A percentile compares a stretch with the other conserved stretches of the same genome.
These are phyloP conservation scores for Sitobion miscanthi DNA, from an alignment of 1,140 invertebrate species.

Conservation along the genomic window DNA sequence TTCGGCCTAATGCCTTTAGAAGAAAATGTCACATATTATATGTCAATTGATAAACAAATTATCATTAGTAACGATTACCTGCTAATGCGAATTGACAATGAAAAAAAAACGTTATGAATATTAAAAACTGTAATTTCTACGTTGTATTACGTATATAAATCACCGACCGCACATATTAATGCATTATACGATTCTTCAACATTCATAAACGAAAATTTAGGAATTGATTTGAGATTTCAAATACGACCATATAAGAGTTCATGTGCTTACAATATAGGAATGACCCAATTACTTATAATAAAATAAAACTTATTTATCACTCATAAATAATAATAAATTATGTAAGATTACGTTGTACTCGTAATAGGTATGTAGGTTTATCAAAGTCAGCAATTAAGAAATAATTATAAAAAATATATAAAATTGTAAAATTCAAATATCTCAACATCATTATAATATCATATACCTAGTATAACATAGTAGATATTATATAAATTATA, in stretches of 20 bases:
- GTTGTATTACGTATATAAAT: no score
- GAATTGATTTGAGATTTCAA: neutral
- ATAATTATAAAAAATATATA: neutral
- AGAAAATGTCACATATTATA: no score
- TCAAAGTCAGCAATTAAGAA: neutral
- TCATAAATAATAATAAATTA: neutral
- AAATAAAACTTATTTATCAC: neutral
- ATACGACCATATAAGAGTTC: neutral
- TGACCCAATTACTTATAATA: neutral
- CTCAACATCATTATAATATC: neutral
- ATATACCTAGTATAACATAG: neutral
- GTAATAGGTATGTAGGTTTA: neutral
- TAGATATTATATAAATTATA: neutral
- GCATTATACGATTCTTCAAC: no score
- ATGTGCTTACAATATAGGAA: neutral
- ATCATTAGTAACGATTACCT: no score
- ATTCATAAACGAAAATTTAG: neutral
- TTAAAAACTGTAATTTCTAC: no score
- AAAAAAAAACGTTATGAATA: no score
- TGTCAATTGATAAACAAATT: no score
- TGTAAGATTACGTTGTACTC: neutral
- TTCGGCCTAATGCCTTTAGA: no score
- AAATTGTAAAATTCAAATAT: neutral
- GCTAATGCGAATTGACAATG: no score
- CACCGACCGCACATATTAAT: no score